Evolutionary conservation across 2,888 invertebrate species (phyloP).

Genomic region (Watsonalla cultraria): DNA sequence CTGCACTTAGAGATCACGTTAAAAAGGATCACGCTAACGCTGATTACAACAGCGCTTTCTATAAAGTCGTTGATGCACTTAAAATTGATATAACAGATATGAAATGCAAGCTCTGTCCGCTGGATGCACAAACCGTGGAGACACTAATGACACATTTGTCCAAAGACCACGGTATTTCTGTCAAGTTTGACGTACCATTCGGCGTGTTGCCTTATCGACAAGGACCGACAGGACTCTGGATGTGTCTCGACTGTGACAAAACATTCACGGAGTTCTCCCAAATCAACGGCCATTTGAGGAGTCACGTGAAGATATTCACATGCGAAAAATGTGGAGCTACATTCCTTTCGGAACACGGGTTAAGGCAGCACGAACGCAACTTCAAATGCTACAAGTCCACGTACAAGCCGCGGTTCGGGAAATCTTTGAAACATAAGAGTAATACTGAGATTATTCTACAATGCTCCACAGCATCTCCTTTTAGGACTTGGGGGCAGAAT

Average conservation of each 20-base stretch:
- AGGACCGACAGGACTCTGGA: conserved; percentile 55
- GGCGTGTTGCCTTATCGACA: conserved; percentile 67
- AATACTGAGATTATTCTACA: conserved; percentile 69
- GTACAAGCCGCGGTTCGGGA: conserved; percentile 65
- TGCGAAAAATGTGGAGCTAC: conserved; percentile 69
- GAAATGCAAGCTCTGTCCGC: conserved; percentile 56
- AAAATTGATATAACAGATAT: conserved; percentile 67
- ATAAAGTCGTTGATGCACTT: conserved; percentile 64
- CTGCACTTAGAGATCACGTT: conserved; percentile 58
- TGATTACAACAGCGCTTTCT: conserved; percentile 66
- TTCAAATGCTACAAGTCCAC: conserved; percentile 66
- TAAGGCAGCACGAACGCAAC: conserved; percentile 62
- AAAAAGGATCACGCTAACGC: conserved; percentile 53
- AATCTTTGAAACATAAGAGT: conserved; percentile 60
- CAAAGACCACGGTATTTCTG: conserved; percentile 49
- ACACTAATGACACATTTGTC: conserved; percentile 60
- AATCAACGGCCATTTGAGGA: conserved; percentile 63
- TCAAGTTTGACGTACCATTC: conserved; percentile 63
- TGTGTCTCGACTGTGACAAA: conserved; percentile 66
- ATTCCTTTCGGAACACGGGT: conserved; percentile 61
- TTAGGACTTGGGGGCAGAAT: conserved; percentile 69
- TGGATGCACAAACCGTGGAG: conserved; percentile 51
- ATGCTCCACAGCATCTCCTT: conserved; percentile 67
- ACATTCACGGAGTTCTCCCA: conserved; percentile 61
- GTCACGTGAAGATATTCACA: conserved; percentile 64